Base-by-base conservation (phyloP, 2,113 vertebrate species). In the Varanus salvator region DNA sequence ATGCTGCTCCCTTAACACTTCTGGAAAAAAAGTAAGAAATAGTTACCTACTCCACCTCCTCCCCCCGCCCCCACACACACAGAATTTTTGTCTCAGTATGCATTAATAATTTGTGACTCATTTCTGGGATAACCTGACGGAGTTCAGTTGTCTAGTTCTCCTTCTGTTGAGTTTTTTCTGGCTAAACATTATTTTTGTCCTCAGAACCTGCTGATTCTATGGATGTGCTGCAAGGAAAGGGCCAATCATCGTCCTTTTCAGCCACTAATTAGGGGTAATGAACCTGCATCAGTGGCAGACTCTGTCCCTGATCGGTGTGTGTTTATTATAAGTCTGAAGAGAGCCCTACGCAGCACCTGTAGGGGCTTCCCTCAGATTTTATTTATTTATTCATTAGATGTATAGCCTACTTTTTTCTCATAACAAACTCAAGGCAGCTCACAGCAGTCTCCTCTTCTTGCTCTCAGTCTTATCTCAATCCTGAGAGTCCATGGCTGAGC, bases 1-100 rank as follows among this genome's bases (percentile, higher is more conserved):
- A 29, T 54, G 27, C 4, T 85, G 8, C 90, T 27, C 31, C 88
- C 91, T 91, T 72, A 93, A n/a, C 21, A 86, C 57, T 64, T 86
- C 72, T 76, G 82, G 72, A 76, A 72, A 19, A 77, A 90, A 96
- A 74, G 25, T 69, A 95, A 80, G 89, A 93, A 89, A 48, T 93
- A 19, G 4, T 64, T 91, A 76, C 76, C 66, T 95, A 78, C 87
- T 95, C 60, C 4, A 11, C 60, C 57, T 19, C 60, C 60, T 17
- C 9, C 60, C 60, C 11, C 60, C 38, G 38, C 38, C 1, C 38
- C 1, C 38, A 44, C 38, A 44, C 38, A 44, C 38, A 44, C 38
- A 44, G 38, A n/a, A 64, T 64, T 64, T 85, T 91, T 83, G 57
- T 86, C 44, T 14, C 25, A 77, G 12, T 6, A 7, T 87, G 44